Base-by-base conservation (phyloP, 2,113 vertebrate genomes). In the Dermatemys mawii region DNA sequence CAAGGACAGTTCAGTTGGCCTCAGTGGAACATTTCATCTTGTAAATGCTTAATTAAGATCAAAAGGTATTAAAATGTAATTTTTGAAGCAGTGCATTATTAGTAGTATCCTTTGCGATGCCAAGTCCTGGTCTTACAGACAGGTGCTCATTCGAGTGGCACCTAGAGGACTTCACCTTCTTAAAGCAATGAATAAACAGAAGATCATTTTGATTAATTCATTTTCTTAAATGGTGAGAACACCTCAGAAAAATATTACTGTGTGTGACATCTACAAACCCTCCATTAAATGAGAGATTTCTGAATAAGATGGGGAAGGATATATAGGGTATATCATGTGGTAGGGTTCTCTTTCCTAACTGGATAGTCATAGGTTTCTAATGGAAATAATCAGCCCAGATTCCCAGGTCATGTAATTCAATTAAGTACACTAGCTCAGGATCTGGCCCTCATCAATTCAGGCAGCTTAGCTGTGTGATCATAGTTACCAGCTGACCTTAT, bases 1-100 rank as follows among this genome's bases (percentile, higher is more conserved):
- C 95, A 98, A 98, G 97, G 97, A 93, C 97, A 98, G 82, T 78
- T 97, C 95, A 50, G 6, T 24, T 96, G 85, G 94, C 81, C 88
- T 97, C 2, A 0, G 27, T 93, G 86, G 54, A 96, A 29, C 51
- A 93, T 93, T 98, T 96, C 80, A 51, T 97, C 93, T 86, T 92
- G 79, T 83, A 83, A 96, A 94, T 95, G 91, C 83, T 91, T 91
- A 83, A 89, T 63, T 91, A 96, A 93, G 93, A 95, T 93, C 75
- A 97, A 90, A 87, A 95, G n/a, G 78, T n/a, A 87, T 93, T 93
- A 88, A 93, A 81, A 93, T 87, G 49, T 78, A 96, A 80, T 84
- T 95, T 94, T 94, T 95, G 81, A 95, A 19, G 85, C 85, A 88
- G 93, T 24, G 51, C 50, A 86, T 92, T 51, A n/a, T 60, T 76